Percentiles rank a stretch among this genome's conserved stretches.
Evolutionary conservation across 2,113 vertebrate genomes (phyloP).

Genomic region (Amblyornis subalaris): DNA sequence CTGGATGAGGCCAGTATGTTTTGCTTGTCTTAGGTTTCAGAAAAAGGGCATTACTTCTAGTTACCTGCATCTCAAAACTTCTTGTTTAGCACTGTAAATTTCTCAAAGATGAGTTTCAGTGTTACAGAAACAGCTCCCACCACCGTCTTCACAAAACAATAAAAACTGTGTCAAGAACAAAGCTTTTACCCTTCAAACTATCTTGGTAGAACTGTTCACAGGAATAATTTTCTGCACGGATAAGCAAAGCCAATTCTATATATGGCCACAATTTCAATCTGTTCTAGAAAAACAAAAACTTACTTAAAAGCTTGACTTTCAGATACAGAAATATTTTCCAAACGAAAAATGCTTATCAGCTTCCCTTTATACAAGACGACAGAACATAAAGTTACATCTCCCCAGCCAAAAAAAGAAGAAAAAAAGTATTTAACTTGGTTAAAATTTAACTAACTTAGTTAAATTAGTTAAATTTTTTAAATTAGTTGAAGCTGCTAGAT

Average conservation of each 20-base stretch:
- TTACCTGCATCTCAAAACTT: slow-evolving; percentile 14
- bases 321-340: neutral
- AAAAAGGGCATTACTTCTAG: slow-evolving; percentile 14
- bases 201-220: neutral
- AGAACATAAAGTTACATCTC: neutral
- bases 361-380: neutral
- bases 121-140: neutral
- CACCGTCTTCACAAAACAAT: neutral
- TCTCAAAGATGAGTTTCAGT: neutral
- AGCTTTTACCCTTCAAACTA: slow-evolving; percentile 27
- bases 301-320: neutral
- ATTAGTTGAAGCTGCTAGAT: neutral
- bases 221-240: neutral
- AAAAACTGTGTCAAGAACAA: neutral
- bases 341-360: neutral
- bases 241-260: slow-evolving; percentile 18
- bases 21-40: neutral
- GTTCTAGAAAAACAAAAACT: neutral
- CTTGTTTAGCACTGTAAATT: neutral
- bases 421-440: neutral
- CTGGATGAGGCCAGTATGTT: neutral
- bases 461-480: neutral
- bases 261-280: neutral
- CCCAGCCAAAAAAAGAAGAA: neutral
- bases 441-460: neutral